These are phyloP conservation scores for Prosopocoilus inquinatus DNA, from an alignment of 2,888 invertebrate genomes.

Conservation along the genomic window DNA sequence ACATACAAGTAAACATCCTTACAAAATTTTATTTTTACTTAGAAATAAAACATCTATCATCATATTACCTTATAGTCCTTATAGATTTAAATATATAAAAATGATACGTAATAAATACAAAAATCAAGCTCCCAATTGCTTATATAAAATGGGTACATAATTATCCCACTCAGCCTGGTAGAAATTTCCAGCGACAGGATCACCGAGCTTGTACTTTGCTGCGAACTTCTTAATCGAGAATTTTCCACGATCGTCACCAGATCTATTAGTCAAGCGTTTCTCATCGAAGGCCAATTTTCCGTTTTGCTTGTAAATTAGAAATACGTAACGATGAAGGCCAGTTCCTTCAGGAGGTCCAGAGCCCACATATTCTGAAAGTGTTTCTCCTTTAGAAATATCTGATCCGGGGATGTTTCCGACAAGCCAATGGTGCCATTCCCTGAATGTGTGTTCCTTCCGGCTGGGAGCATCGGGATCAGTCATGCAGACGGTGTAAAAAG, in stretches of 20 bases:
- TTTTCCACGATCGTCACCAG: constrained; percentile 57
- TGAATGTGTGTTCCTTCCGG: constrained; percentile 69
- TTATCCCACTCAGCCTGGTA: constrained; percentile 86
- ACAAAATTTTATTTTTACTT: no score
- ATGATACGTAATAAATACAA: no score
- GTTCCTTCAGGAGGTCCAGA: constrained; percentile 75
- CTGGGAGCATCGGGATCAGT: constrained; percentile 89
- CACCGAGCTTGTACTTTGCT: constrained; percentile 74
- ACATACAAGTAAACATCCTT: no score
- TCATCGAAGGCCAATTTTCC: constrained; percentile 40
- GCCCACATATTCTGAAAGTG: constrained; percentile 75
- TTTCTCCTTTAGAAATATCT: constrained; percentile 68
- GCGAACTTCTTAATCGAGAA: constrained; percentile 75
- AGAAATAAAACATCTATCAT: no score
- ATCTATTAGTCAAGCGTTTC: constrained; percentile 28
- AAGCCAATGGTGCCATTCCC: constrained; percentile 92
- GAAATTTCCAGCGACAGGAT: constrained; percentile 84
- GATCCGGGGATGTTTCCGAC: constrained; percentile 82
- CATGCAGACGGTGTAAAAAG: constrained; percentile 60
- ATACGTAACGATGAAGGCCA: constrained; percentile 72
- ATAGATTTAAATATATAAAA: no score
- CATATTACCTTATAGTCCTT: no score
- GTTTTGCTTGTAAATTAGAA: constrained; percentile 54
- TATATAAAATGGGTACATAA: constrained; percentile 83
- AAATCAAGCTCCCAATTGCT: constrained; percentile 66